Base-by-base conservation (phyloP, 2,113 vertebrate genomes). In the Tychaedon coryphoeus region DNA sequence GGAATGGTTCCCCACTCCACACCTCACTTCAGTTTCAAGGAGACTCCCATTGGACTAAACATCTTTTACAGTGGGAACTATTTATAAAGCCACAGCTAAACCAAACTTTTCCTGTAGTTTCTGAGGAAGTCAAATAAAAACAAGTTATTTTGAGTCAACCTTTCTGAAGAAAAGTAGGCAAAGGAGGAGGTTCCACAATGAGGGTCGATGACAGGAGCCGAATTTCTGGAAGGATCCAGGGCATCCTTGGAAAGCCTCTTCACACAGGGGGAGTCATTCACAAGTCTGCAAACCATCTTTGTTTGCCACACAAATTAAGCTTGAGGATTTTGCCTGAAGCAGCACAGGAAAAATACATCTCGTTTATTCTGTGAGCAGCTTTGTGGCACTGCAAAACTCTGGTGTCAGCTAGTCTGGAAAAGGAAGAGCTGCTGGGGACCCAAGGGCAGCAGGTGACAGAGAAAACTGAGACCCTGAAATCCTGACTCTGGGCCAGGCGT, bases 61-160 rank as follows among this genome's bases (percentile, higher is more conserved):
- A 28, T 19, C 40, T 72, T 73, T 88, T 62, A 54, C 36, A 76
- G 47, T 17, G 28, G 22, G 47, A 94, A 57, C 50, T 66, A 70
- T 62, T 79, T 62, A 78, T 36, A 85, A 85, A 88, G 40, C n/a
- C 53, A 74, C 60, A 71, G 50, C 40, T 77, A 73, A 83, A 79
- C 2, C 3, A 48, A 86, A 71, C 10, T 42, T 51, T 29, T 86
- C 58, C 87, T 69, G 45, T 25, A 36, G 50, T 61, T 92, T 86
- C 74, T 2, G 9, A 88, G n/a, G 33, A 94, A 92, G 40, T 26
- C 15, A 88, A 82, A 83, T 24, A 36, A 79, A 92, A 94, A 7
- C n/a, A 70, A 77, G 72, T 56, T 69, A 51, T 72, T 95, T 43
- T 56, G 50, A 81, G 48, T 50, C 26, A 86, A 36, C 10, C 7